Evolutionary conservation across 2,113 vertebrate genomes (phyloP).

Genomic region (Paralichthys olivaceus): DNA sequence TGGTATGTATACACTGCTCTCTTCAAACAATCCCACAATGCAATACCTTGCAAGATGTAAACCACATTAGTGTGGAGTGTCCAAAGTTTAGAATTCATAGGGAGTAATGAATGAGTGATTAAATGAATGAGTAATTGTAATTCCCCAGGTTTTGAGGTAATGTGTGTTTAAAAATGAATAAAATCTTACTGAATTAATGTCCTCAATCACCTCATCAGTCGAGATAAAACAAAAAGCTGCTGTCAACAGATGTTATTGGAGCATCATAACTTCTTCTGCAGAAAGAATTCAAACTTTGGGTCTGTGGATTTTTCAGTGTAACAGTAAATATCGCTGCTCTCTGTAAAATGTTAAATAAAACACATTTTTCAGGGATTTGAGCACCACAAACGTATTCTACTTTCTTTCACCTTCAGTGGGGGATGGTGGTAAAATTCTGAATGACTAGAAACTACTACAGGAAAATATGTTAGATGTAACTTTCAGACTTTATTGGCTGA

Average conservation of each 20-base stretch:
- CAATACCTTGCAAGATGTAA: too few relatives aligned
- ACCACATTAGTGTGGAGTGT: too few relatives aligned
- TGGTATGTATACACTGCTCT: too few relatives aligned
- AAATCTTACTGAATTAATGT: too few relatives aligned
- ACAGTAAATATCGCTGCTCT: not conserved
- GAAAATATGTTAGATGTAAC: not conserved
- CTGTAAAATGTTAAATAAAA: constrained; percentile 2
- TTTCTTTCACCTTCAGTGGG: not conserved
- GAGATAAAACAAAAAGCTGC: too few relatives aligned
- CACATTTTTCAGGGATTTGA: not conserved
- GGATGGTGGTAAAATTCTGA: not conserved
- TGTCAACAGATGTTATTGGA: not conserved
- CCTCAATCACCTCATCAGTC: too few relatives aligned
- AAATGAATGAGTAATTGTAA: too few relatives aligned
- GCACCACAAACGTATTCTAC: not conserved
- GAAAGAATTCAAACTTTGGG: not conserved
- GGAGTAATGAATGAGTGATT: too few relatives aligned
- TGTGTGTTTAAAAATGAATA: too few relatives aligned
- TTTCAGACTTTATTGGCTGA: not conserved
- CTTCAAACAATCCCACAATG: too few relatives aligned
- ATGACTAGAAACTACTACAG: not conserved
- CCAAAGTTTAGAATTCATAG: too few relatives aligned
- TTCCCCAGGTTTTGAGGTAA: too few relatives aligned
- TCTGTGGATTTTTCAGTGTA: not conserved
- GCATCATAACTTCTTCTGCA: not conserved